Evolutionary conservation across 2,113 vertebrate genomes (phyloP).

Genomic region (Strix aluco): DNA sequence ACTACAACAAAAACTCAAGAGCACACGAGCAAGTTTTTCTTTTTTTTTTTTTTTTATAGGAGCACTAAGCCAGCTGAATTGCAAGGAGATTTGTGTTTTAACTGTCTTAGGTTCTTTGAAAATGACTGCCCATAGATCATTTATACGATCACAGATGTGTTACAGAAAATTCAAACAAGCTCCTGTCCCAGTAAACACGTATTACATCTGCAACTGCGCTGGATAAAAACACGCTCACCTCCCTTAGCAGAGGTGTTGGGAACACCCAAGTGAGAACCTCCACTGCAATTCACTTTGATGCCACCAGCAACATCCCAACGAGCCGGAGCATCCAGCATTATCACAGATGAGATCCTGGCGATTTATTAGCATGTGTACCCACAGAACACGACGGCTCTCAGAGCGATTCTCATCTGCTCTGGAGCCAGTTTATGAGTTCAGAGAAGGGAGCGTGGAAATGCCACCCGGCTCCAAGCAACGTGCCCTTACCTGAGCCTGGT

Average conservation of each 20-base stretch:
- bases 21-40: not conserved
- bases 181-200: not conserved
- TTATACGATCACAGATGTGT: not conserved
- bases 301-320: not conserved
- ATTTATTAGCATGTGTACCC: not conserved
- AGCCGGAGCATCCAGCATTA: not conserved
- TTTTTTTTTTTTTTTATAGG: not conserved
- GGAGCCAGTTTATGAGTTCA: accelerated
- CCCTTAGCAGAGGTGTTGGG: not conserved
- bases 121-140: not conserved
- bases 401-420: accelerated
- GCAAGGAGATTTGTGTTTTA: not conserved
- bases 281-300: not conserved
- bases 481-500: slow-evolving; percentile 47
- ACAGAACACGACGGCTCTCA: accelerated
- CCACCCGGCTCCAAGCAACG: not conserved
- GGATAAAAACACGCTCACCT: not conserved
- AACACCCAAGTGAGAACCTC: not conserved
- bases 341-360: not conserved
- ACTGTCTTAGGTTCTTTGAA: not conserved
- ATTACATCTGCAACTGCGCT: not conserved
- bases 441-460: not conserved
- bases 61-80: not conserved
- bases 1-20: not conserved
- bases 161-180: not conserved